Percentiles rank a stretch among this genome's conserved stretches.
These are phyloP conservation scores for Caenorhabditis auriculariae DNA, from an alignment of 2,888 invertebrate genomes.

Conservation along the genomic window DNA sequence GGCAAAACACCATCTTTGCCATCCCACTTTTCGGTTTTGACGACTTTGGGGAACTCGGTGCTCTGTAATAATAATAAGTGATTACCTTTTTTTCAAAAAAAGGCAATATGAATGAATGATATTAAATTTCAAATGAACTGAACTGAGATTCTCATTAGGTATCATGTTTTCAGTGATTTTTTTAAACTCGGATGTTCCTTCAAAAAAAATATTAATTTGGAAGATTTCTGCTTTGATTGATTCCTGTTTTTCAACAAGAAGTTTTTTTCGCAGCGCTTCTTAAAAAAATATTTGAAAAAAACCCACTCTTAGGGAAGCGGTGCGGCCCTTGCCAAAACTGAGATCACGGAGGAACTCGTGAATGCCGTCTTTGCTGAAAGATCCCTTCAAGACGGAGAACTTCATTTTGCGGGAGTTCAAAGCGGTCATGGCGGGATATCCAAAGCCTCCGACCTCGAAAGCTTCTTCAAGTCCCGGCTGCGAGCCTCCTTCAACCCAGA, in stretches of 20 bases:
- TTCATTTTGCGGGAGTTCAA: slow-evolving; percentile 95
- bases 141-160: no score
- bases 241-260: no score
- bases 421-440: slow-evolving; percentile 96
- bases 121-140: no score
- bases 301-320: slow-evolving; percentile 75
- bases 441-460: slow-evolving; percentile 94
- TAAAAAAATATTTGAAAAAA: no score
- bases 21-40: slow-evolving; percentile 66
- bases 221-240: no score
- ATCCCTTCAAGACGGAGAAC: slow-evolving; percentile 86
- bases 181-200: no score
- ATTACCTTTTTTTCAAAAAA: background rate
- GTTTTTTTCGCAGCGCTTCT: no score
- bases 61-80: no score
- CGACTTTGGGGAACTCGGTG: slow-evolving; percentile 68
- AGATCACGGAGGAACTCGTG: slow-evolving; percentile 91
- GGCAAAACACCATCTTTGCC: slow-evolving; percentile 68
- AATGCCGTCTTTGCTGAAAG: slow-evolving; percentile 83
- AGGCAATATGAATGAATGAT: background rate
- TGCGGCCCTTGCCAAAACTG: slow-evolving; percentile 88
- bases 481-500: slow-evolving; percentile 89
- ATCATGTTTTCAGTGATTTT: no score
- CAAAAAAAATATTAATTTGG: no score
- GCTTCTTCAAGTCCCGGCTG: slow-evolving; percentile 83